A percentile compares a stretch with the other conserved stretches of the same genome.
Evolutionary conservation across 2,797 vertebrate species (phyloP).

Genomic region (Lemur catta): DNA sequence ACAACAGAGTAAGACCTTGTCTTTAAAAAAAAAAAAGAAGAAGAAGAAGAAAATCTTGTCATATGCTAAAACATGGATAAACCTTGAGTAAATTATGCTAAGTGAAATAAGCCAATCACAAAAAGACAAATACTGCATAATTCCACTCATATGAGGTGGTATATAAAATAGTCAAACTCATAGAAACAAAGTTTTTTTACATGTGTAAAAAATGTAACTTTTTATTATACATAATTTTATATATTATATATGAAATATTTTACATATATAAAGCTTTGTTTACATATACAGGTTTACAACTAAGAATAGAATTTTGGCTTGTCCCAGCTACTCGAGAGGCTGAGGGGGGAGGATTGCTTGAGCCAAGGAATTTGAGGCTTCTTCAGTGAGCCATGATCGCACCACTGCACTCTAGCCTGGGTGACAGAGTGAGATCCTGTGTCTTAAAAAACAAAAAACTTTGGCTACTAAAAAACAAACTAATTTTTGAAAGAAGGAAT

Average conservation of each 20-base stretch:
- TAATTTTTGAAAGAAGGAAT: conserved; percentile 14
- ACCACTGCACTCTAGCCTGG: neutral
- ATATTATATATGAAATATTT: neutral
- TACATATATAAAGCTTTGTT: neutral
- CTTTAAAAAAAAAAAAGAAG: neutral
- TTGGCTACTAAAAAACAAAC: neutral
- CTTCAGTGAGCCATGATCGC: neutral
- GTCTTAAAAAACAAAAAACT: neutral
- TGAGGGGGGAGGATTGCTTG: neutral
- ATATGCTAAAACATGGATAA: neutral
- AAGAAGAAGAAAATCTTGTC: neutral
- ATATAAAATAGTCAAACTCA: neutral
- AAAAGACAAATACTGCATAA: neutral
- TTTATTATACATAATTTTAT: neutral
- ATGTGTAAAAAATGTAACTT: neutral
- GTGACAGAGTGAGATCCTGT: neutral
- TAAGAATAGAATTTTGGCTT: neutral
- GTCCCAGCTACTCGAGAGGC: too few relatives aligned
- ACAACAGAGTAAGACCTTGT: too few relatives aligned
- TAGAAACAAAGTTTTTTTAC: neutral
- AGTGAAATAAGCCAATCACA: neutral
- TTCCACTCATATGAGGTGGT: neutral
- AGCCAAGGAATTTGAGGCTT: neutral
- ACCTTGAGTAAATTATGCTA: neutral
- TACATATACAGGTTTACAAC: neutral